Percentiles rank a stretch among this genome's conserved stretches.
phyloP scores from a whole-genome alignment of 2,888 invertebrate species.

The Andrena dorsata region DNA sequence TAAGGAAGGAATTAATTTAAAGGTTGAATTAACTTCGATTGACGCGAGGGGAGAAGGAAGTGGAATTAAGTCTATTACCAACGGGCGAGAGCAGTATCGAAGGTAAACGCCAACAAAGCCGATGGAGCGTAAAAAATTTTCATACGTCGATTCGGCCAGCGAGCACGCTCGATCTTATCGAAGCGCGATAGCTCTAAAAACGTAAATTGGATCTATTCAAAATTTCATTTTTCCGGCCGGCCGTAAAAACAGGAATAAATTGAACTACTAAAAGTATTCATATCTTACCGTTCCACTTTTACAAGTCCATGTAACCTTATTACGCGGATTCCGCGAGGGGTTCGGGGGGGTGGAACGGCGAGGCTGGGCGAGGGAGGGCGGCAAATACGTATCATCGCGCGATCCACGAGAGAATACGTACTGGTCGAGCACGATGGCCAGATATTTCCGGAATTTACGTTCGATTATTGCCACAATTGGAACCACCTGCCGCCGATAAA shows the following conservation, averaged over 20 bases:
- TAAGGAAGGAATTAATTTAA: no score
- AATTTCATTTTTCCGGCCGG: conserved; percentile 56
- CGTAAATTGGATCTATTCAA: conserved; percentile 61
- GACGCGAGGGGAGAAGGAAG: neutral
- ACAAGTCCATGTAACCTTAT: conserved; percentile 51
- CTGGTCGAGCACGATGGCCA: conserved; percentile 23
- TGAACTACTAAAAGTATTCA: conserved; percentile 57
- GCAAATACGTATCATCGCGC: conserved; percentile 42
- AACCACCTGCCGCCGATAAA: conserved; percentile 43
- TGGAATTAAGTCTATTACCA: conserved; percentile 38
- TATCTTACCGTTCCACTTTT: conserved; percentile 45
- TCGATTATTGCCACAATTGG: conserved; percentile 60
- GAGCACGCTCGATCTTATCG: conserved; percentile 61
- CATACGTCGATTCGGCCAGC: conserved; percentile 49
- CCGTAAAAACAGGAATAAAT: conserved; percentile 57
- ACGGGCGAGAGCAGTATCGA: conserved; percentile 6
- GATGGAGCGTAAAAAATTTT: conserved; percentile 60
- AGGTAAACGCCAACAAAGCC: conserved; percentile 54
- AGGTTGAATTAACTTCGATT: neutral
- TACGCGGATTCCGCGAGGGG: conserved; percentile 31
- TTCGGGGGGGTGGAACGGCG: neutral
- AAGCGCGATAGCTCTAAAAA: conserved; percentile 55
- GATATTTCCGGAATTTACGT: conserved; percentile 64
- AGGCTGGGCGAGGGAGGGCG: neutral
- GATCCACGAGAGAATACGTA: conserved; percentile 48